Percentiles rank a stretch among this genome's conserved stretches.
Conservation (phyloP, 2,888 invertebrate species). For the Gari tellinella region DNA sequence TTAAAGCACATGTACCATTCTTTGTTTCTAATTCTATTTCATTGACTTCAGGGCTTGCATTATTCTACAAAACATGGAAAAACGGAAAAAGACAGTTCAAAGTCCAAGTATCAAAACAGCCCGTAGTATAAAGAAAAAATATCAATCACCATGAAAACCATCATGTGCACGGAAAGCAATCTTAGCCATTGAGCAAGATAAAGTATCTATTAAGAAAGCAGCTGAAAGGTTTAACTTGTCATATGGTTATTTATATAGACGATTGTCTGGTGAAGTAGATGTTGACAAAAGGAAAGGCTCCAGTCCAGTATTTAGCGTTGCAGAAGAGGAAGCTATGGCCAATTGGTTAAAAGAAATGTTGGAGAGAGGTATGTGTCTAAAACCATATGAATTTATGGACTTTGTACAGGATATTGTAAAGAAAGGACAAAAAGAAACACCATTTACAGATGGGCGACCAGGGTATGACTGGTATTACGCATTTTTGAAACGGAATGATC, state of each 20-base stretch:
- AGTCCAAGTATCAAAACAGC: too few species aligned
- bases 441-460: constrained; percentile 4
- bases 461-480: constrained; percentile 22
- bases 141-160: too few species aligned
- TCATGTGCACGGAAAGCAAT: too few species aligned
- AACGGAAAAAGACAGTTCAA: too few species aligned
- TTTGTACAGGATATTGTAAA: constrained; percentile 29
- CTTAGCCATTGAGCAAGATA: neutral
- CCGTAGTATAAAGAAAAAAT: too few species aligned
- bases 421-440: neutral
- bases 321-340: constrained; percentile 37
- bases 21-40: too few species aligned
- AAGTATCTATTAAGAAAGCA: constrained; percentile 9
- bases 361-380: constrained; percentile 40
- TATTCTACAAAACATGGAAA: too few species aligned
- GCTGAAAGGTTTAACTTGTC: constrained; percentile 3
- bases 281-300: constrained; percentile 29
- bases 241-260: constrained; percentile 21
- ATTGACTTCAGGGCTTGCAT: too few species aligned
- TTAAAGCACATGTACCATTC: too few species aligned
- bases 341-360: constrained; percentile 29
- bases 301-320: constrained; percentile 5
- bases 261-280: constrained; percentile 31
- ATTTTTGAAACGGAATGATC: constrained; percentile 25
- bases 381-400: constrained; percentile 29